A percentile compares a stretch with the other conserved stretches of the same genome.
Evolutionary conservation across 2,113 vertebrate genomes (phyloP).

Genomic region (Cervus canadensis): DNA sequence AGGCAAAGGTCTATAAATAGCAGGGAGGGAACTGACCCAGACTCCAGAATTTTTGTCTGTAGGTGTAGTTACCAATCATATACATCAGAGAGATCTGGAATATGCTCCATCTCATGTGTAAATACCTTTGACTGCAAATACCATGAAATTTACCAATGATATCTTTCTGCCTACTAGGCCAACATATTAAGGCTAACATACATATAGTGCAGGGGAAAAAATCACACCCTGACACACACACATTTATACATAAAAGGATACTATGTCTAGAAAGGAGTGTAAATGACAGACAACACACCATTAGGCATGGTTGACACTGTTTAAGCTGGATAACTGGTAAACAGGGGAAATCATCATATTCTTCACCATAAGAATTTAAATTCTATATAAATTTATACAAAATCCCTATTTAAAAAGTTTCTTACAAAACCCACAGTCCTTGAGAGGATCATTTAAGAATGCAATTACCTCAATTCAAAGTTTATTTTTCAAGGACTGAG

Average conservation of each 20-base stretch:
- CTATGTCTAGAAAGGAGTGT: background rate
- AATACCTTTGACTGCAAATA: background rate
- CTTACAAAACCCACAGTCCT: background rate
- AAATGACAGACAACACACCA: background rate
- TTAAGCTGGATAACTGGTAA: background rate
- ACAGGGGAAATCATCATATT: background rate
- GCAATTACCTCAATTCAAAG: background rate
- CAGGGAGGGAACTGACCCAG: background rate
- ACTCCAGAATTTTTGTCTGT: background rate
- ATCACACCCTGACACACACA: background rate
- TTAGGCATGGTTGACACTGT: background rate
- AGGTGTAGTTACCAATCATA: background rate
- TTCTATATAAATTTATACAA: background rate
- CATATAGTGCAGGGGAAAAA: background rate
- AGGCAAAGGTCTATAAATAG: background rate
- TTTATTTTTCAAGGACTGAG: background rate
- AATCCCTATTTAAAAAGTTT: background rate
- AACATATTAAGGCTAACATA: background rate
- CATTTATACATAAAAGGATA: background rate
- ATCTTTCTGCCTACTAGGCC: background rate
- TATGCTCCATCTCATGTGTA: background rate
- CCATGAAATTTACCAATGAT: background rate
- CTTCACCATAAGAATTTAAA: background rate
- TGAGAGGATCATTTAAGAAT: background rate
- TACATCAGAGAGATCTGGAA: background rate